Evolutionary conservation across 2,113 vertebrate genomes (phyloP).

Genomic region (Rhynchopsitta pachyrhyncha): DNA sequence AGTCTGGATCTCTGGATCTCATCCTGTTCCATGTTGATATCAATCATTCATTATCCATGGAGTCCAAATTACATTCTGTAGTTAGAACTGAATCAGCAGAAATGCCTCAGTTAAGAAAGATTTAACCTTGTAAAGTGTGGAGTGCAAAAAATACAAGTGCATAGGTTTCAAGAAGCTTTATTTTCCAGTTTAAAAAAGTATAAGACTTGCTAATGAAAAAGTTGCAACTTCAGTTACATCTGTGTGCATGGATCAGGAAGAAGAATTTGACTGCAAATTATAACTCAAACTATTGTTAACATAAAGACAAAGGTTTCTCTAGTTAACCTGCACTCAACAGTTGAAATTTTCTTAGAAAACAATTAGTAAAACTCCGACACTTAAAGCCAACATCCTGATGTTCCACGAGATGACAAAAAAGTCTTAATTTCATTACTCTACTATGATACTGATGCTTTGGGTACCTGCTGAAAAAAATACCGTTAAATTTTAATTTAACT

Average conservation of each 20-base stretch:
- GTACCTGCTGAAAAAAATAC: neutral
- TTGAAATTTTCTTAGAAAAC: neutral
- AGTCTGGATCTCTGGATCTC: neutral
- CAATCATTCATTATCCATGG: neutral
- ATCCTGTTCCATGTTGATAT: neutral
- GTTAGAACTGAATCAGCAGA: neutral
- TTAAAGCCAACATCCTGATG: neutral
- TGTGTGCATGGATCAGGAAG: neutral
- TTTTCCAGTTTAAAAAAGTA: neutral
- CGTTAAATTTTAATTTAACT: constrained; percentile 2
- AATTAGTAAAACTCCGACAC: neutral
- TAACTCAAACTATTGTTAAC: neutral
- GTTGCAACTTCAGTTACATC: neutral
- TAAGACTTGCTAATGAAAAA: neutral
- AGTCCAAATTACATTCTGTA: neutral
- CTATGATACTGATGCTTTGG: neutral
- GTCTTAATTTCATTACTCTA: neutral
- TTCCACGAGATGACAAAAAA: neutral
- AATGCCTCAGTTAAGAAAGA: neutral
- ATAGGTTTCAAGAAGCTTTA: neutral
- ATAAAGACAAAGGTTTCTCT: neutral
- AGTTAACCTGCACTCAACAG: neutral
- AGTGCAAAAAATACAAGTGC: neutral
- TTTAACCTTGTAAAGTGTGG: neutral
- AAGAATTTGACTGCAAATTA: neutral